Percentiles rank a stretch among this genome's conserved stretches.
Conservation (phyloP, 2,797 vertebrate species). For the Dryobates pubescens region DNA sequence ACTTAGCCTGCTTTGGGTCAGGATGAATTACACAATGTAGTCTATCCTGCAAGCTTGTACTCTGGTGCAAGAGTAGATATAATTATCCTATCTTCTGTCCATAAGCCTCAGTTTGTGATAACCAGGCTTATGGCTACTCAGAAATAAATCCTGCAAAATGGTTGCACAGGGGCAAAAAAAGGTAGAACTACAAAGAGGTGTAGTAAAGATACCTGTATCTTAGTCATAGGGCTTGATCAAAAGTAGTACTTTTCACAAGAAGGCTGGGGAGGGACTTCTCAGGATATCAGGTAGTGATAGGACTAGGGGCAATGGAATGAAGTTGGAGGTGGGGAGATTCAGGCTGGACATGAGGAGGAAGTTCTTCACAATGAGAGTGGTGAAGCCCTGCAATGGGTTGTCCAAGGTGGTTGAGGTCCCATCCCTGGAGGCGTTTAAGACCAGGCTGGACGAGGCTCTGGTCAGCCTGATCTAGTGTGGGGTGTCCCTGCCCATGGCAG, state of each 20-base stretch:
- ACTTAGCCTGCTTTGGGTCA: background rate
- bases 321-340: too few species aligned
- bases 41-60: background rate
- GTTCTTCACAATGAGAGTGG: too few species aligned
- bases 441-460: too few species aligned
- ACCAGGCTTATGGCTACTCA: background rate
- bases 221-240: rapidly evolving
- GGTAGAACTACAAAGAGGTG: background rate
- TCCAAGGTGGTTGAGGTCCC: too few species aligned
- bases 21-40: background rate
- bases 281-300: too few species aligned
- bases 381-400: too few species aligned
- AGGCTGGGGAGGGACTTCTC: too few species aligned
- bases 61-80: background rate
- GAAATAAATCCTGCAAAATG: background rate
- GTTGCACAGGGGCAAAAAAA: background rate
- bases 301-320: too few species aligned
- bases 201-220: background rate
- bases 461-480: too few species aligned
- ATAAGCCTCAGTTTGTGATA: background rate
- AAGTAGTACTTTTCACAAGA: background rate
- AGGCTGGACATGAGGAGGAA: too few species aligned
- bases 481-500: too few species aligned
- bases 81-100: background rate
- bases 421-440: too few species aligned